phyloP scores from a whole-genome alignment of 1,140 invertebrate species.

The Anastatus disparis region DNA sequence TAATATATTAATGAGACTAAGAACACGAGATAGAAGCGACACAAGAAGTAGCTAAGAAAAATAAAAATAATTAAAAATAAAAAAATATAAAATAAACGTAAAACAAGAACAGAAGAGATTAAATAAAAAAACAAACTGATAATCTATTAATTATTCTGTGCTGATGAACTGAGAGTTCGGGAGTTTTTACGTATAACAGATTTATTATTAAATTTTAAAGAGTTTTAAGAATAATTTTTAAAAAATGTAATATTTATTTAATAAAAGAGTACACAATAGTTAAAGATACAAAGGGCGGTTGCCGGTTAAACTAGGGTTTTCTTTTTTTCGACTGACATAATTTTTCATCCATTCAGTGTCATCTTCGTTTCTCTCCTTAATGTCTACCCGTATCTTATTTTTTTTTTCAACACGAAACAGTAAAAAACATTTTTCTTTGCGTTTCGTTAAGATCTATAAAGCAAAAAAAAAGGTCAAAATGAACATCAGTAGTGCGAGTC shows the following conservation, averaged over 20 bases:
- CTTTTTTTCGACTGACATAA: no score
- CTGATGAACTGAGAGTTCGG: conserved; percentile 40
- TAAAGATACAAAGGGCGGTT: conserved; percentile 25
- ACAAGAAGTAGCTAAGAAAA: conserved; percentile 2
- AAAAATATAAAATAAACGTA: no score
- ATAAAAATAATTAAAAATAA: no score
- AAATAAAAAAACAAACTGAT: no score
- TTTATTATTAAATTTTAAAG: conserved; percentile 36
- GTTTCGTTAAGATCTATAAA: neutral
- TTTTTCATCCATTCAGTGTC: no score
- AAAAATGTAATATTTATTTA: conserved; percentile 9
- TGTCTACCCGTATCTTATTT: neutral
- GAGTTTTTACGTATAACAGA: conserved; percentile 45
- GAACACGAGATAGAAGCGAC: conserved; percentile 14
- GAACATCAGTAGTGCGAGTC: conserved; percentile 32
- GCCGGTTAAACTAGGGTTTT: conserved; percentile 31
- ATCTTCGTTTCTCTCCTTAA: conserved; percentile 9
- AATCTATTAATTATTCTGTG: conserved; percentile 40
- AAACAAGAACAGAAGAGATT: conserved; percentile 3
- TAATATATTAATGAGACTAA: conserved; percentile 48
- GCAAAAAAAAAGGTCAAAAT: no score
- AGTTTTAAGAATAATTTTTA: conserved; percentile 16
- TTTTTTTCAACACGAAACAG: no score
- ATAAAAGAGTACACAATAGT: neutral
- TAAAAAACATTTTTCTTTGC: no score